Conservation (phyloP, 1,140 invertebrate species). For the Panagrolaimus sp. region DNA sequence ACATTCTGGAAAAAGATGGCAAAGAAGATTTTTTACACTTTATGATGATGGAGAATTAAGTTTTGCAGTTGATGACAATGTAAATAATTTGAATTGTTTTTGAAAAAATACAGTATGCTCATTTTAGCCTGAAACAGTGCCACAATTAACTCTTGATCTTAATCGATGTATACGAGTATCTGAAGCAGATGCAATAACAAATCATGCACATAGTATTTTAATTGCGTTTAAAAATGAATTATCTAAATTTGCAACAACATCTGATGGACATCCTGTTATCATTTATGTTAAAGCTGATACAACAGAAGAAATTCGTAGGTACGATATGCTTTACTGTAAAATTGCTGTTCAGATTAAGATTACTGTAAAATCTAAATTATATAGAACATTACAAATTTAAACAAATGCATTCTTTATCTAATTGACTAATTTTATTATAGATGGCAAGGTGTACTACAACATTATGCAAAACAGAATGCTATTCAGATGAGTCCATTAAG, state of each 20-base stretch:
- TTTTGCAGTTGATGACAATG: conserved; percentile 86
- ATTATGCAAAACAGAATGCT: conserved; percentile 58
- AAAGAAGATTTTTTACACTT: conserved; percentile 89
- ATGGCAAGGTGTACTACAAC: conserved; percentile 61
- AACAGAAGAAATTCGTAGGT: conserved; percentile 57
- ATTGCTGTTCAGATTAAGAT: no score
- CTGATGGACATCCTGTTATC: conserved; percentile 44
- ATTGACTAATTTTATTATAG: no score
- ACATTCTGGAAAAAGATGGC: conserved; percentile 92
- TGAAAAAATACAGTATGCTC: no score
- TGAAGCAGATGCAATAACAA: conserved; percentile 56
- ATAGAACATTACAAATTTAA: no score
- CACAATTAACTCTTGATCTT: conserved; percentile 89
- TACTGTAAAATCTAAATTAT: no score
- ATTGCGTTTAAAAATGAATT: conserved; percentile 13
- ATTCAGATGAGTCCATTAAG: conserved; percentile 34
- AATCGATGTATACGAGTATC: conserved; percentile 60
- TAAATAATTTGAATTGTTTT: no score
- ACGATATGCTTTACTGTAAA: no score
- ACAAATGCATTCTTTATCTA: no score
- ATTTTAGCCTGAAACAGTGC: conserved; percentile 73
- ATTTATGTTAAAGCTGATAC: conserved; percentile 54
- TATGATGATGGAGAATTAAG: conserved; percentile 92
- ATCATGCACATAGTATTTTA: conserved; percentile 23
- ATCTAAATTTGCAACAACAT: neutral